Percentiles rank a stretch among this genome's conserved stretches.
Evolutionary conservation across 2,888 invertebrate species (phyloP).

Genomic region (Drepanosiphum platanoidis): DNA sequence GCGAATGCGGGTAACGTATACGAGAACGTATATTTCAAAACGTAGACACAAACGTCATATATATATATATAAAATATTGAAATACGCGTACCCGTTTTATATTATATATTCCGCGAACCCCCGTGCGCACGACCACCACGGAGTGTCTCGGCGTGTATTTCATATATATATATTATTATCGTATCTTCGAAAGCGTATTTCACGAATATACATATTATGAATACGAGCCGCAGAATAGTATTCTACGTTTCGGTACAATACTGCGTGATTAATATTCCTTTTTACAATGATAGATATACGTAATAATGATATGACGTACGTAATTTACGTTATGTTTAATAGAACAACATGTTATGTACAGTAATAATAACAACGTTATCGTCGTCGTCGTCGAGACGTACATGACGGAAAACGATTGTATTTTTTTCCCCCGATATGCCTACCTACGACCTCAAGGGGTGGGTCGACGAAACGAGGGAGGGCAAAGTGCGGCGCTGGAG

Average conservation of each 20-base stretch:
- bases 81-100: background rate
- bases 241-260: too few species aligned
- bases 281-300: background rate
- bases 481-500: background rate
- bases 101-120: conserved; percentile 7
- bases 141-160: background rate
- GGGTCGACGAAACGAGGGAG: background rate
- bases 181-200: background rate
- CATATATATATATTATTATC: background rate
- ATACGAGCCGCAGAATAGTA: too few species aligned
- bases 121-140: conserved; percentile 20
- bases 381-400: background rate
- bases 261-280: background rate
- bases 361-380: too few species aligned
- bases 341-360: too few species aligned
- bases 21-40: background rate
- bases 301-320: background rate
- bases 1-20: too few species aligned
- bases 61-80: background rate
- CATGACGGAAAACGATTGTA: background rate
- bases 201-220: too few species aligned
- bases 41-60: background rate
- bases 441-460: background rate
- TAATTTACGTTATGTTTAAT: too few species aligned
- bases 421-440: background rate